Base-by-base conservation (phyloP, 2,113 vertebrate species). In the Tychaedon coryphoeus region DNA sequence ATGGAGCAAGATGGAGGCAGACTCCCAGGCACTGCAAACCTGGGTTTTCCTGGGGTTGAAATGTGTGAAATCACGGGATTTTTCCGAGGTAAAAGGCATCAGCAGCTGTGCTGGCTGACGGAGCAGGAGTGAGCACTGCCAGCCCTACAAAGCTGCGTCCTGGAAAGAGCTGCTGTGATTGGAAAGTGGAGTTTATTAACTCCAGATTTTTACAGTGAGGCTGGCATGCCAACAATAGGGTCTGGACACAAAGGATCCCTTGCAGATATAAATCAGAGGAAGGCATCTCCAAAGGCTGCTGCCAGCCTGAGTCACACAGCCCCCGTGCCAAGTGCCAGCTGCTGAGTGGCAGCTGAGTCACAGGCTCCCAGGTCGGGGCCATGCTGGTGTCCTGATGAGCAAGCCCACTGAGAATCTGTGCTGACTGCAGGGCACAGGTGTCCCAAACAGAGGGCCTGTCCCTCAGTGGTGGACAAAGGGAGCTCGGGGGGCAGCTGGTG, bases 101-200 rank as follows among this genome's bases (percentile, higher is more conserved):
- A 42, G 33, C 91, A 73, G 67, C 93, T 1, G 0, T 14, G 36
- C 70, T 54, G 43, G 34, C 74, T 45, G 75, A 12, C 0, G 2
- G 78, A 28, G 45, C 50, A 69, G 79, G 54, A 88, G 58, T 1
- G 6, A 88, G 65, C 65, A 3, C 14, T 45, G 76, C 85, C 81
- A 79, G 54, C 0, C 1, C 43, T 53, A 6, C 53, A 53, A 48
- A 91, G 56, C 74, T 88, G 70, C 1, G 0, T 54, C n/a, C 56
- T 93, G 88, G 88, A 40, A 66, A 61, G 80, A 82, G 42, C 84
- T 69, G 70, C 53, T 5, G 9, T 10, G 43, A 12, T 74, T 4
- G 18, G 53, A 47, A 47, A 88, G 64, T 6, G 47, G 77, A 94
- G 81, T 93, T 92, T 58, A 97, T 95, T 84, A 92, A 94, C 67